Percentiles rank a stretch among this genome's conserved stretches.
Conservation (phyloP, 2,888 invertebrate species). For the Emmelina monodactyla region DNA sequence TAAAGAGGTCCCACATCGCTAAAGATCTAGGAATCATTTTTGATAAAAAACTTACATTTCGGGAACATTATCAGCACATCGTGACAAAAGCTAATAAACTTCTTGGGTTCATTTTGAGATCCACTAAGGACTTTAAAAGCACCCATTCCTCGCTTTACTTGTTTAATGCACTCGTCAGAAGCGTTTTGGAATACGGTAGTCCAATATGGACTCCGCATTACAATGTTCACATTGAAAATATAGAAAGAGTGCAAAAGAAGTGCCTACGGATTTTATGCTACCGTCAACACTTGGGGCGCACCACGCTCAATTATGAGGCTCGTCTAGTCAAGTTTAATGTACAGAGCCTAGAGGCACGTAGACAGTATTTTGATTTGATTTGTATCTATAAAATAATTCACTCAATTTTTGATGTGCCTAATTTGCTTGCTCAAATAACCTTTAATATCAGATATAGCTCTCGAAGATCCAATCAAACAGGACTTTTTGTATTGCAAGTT, state of each 20-base stretch:
- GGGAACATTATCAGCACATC: no score
- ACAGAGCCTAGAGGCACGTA: not conserved
- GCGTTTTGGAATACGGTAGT: not conserved
- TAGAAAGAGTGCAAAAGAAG: conserved; percentile 4
- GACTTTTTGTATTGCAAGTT: not conserved
- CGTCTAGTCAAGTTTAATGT: not conserved
- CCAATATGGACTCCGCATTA: not conserved
- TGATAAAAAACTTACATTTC: no score
- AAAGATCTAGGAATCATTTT: no score
- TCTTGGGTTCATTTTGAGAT: no score
- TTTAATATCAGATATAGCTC: not conserved
- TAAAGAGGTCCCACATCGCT: no score
- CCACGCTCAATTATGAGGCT: not conserved
- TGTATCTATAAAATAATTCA: not conserved
- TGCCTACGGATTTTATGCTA: not conserved
- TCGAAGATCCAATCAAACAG: not conserved
- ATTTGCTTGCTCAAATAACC: not conserved
- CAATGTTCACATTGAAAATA: conserved; percentile 1
- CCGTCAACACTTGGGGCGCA: not conserved
- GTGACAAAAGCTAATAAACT: no score
- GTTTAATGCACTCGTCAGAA: not conserved
- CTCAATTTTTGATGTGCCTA: not conserved
- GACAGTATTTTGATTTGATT: not conserved
- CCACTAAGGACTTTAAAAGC: no score
- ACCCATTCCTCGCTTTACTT: no score